Evolutionary conservation across 1,140 invertebrate species (phyloP), one percentile per base, ranked within the genome.

Genomic region (Steinernema feltiae): DNA sequence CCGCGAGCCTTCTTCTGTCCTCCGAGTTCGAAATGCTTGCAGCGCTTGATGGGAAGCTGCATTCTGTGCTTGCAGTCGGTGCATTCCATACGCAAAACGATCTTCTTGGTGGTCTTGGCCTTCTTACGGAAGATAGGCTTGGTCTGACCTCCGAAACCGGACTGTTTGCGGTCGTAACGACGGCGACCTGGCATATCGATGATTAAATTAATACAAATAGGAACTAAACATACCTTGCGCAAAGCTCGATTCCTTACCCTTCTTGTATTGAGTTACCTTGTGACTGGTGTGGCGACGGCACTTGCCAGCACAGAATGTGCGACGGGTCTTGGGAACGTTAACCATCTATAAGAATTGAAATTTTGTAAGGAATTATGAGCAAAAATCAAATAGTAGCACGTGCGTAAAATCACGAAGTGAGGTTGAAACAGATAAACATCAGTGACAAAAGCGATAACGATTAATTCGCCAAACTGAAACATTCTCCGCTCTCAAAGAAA

Each of bases 81-180:
- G 87, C 97, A 99, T 90, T 99, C 97, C 92, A 99, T 95, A 88
- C 96, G 92, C 78, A 99, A 89, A 29, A 99, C 96, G 89, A 99
- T 98, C 90, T 99, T 99, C 89, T 99, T 99, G 53, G 97, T 99
- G 30, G 97, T 99, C 90, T 99, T 99, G 70, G 97, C 97, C 93
- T 99, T 99, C 90, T 99, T 99, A 85, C 96, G 92, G 91, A 99
- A 99, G 87, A 99, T 98, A 84, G 97, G 97, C 87, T 99, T 99
- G 15, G 96, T 99, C 88, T 99, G 97, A 88, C 97, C 97, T 90
- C 97, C 97, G 89, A 94, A 99, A 89, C 97, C 97, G 88, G 93
- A 92, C 88, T 99, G 97, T 91, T 99, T 99, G 84, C 95, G 90
- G 88, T 99, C 95, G 89, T 99, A 99, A 91, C 97, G 93, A 87